These are phyloP conservation scores for Myocastor coypus DNA, from an alignment of 2,113 vertebrate species.

Conservation along the genomic window DNA sequence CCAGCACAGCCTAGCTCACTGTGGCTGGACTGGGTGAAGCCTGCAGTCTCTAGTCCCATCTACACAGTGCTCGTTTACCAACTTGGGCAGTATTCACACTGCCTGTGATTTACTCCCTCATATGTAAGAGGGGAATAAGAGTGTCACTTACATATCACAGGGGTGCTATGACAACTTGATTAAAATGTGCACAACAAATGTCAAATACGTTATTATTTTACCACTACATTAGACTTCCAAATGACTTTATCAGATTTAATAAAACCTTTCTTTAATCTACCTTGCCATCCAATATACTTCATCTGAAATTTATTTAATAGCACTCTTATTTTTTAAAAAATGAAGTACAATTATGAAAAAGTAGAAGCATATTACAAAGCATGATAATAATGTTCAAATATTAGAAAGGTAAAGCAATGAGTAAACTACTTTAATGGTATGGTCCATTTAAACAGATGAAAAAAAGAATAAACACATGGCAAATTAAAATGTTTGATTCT, in stretches of 20 bases:
- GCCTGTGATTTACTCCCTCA: background rate
- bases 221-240: background rate
- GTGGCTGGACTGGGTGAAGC: background rate
- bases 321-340: background rate
- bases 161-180: background rate
- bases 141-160: background rate
- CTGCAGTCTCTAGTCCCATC: background rate
- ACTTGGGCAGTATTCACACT: background rate
- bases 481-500: background rate
- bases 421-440: background rate
- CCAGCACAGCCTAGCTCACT: accelerated
- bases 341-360: constrained; percentile 13
- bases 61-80: background rate
- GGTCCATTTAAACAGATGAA: background rate
- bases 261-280: constrained; percentile 2
- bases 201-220: background rate
- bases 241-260: background rate
- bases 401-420: background rate
- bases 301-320: constrained; percentile 15
- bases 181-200: background rate
- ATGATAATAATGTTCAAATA: background rate
- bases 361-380: background rate
- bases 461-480: no score
- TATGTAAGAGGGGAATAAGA: background rate
- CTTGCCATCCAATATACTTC: background rate